Evolutionary conservation across 2,113 vertebrate genomes (phyloP), one percentile per base, ranked within the genome.

Genomic region (Petaurus breviceps): DNA sequence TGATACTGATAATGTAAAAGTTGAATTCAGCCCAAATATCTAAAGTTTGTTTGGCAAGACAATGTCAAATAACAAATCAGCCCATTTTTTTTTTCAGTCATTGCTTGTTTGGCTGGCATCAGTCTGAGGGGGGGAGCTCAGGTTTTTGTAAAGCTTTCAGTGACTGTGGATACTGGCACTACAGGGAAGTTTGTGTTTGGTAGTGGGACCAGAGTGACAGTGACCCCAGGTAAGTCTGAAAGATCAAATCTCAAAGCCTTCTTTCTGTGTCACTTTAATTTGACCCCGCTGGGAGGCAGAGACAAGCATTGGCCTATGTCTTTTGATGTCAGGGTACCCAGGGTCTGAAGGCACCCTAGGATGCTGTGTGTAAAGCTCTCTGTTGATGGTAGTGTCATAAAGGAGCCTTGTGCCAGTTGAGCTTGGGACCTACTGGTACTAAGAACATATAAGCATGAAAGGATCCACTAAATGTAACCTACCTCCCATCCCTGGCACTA

Each of bases 1-100:
- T 43, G 68, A 23, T 84, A 9, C 68, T 84, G 89, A 89, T 49
- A 94, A 92, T 90, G 97, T 55, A 90, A 96, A 96, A 92, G n/a
- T 12, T 77, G 49, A 95, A 93, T 61, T 89, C 28, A 37, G 23
- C 50, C 68, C 90, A 92, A 89, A 43, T 26, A 89, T 23, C 55
- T 92, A 93, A 92, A 96, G 49, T 89, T 93, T 93, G 26, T 10
- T 94, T 95, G 91, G 54, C 61, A 61, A 43, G 12, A 14, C 12
- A 9, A 7, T 49, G 46, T 5, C 24, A 90, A n/a, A 61, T 84
- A 77, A 95, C 52, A 89, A 96, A 55, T 55, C 23, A 55, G 51
- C 4, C n/a, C 95, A 26, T 93, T 49, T 92, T 55, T 51, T 25
- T 92, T 37, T 93, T 93, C 46, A 16, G 14, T 1, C 93, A 52